Conservation (phyloP, 1,140 invertebrate genomes). For the Bombus cullumanus region DNA sequence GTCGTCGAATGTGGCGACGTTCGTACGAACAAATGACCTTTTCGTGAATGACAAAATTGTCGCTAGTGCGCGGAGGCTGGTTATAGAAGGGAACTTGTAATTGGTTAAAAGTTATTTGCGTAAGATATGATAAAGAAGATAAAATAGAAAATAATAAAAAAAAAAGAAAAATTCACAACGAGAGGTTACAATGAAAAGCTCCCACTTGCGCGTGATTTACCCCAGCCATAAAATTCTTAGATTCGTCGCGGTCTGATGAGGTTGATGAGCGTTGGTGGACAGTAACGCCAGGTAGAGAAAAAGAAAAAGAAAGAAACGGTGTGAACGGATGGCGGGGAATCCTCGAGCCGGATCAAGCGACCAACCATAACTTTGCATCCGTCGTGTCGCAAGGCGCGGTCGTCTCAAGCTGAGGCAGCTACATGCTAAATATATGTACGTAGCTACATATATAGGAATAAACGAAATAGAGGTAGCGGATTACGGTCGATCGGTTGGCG, state of each 20-base stretch:
- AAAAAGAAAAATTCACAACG: not conserved
- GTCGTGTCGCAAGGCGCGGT: slow-evolving; percentile 22
- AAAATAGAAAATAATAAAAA: not conserved
- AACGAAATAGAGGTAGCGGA: slow-evolving; percentile 26
- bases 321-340: slow-evolving; percentile 19
- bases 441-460: not conserved
- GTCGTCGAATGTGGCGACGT: too few species aligned
- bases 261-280: slow-evolving; percentile 61
- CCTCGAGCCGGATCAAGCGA: slow-evolving; percentile 1
- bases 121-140: not conserved
- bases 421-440: too few species aligned
- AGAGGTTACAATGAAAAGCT: not conserved
- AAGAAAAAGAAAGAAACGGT: not conserved
- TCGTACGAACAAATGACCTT: too few species aligned
- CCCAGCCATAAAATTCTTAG: not conserved
- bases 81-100: too few species aligned
- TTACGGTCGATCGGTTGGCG: slow-evolving; percentile 17
- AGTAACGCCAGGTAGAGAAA: not conserved
- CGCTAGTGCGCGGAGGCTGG: too few species aligned
- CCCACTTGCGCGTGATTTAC: not conserved
- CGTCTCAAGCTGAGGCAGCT: not conserved
- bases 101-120: too few species aligned
- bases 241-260: slow-evolving; percentile 45
- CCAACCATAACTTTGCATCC: not conserved
- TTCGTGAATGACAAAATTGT: too few species aligned